Base-by-base conservation (phyloP, 2,888 invertebrate genomes). In the Sphecodes monilicornis region DNA sequence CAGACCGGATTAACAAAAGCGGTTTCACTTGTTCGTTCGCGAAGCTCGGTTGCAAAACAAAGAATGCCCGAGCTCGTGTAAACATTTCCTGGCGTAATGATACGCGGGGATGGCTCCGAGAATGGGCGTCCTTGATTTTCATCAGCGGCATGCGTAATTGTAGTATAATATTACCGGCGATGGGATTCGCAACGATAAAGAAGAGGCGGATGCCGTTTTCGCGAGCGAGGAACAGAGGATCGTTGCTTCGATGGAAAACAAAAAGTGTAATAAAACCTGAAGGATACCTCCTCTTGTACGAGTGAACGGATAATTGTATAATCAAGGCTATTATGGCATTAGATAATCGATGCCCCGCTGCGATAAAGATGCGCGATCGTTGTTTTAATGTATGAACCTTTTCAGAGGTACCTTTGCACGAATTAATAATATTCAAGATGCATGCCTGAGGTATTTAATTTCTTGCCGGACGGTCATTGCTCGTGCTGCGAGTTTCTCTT, bases 311-410 rank as follows among this genome's bases (percentile, higher is more conserved):
- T 85, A 87, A 87, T 87, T 87, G 85, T 76, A 76, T 78, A 87
- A 87, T 85, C 87, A 82, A 87, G 80, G 82, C 76, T 85, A 80
- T 85, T 78, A 82, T 76, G 60, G 70, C 73, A 78, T 87, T 80
- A 82, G 80, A 80, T 87, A 80, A 78, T 87, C 73, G 80, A 87
- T 76, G 79, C 60, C 36, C 26, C 32, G 26, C 18, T 26, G 76
- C 60, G 76, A 83, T 80, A 76, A 76, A 54, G 41, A 18, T 11
- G n/a, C 13, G 4, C 26, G 32, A 66, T 36, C 29, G n/a, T 83
- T 72, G 8, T 18, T 36, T n/a, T n/a, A 36, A 57, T 41, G 26
- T 22, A 16, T 16, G 18, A 10, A 39, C 29, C n/a, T 29, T 36
- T 46, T 64, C 6, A 1, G 36, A 11, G 16, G 16, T 26, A 10